Evolutionary conservation across 1,140 invertebrate species (phyloP).

Genomic region (Drosophila parabipectinata): DNA sequence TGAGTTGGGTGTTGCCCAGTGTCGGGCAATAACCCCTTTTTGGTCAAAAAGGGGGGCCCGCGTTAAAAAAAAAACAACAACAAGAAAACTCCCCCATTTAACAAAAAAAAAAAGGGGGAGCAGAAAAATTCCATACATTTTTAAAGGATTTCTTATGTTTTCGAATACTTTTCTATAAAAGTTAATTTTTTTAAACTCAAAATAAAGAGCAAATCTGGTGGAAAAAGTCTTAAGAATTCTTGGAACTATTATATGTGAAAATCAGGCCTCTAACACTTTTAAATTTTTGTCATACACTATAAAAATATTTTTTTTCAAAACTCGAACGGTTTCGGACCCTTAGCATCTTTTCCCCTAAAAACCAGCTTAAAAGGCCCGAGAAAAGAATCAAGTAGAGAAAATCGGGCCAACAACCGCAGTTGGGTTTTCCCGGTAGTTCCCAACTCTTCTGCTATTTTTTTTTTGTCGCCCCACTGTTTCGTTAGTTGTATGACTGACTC

Average conservation of each 20-base stretch:
- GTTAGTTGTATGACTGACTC: conserved; percentile 23
- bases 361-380: background rate
- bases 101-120: background rate
- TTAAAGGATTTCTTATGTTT: too few species aligned
- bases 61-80: background rate
- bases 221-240: too few species aligned
- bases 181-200: too few species aligned
- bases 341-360: background rate
- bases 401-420: conserved; percentile 51
- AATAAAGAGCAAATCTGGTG: too few species aligned
- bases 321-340: too few species aligned
- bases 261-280: too few species aligned
- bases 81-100: too few species aligned
- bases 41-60: conserved; percentile 16
- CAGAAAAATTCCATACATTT: background rate
- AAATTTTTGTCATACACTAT: too few species aligned
- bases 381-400: conserved; percentile 8
- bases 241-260: too few species aligned
- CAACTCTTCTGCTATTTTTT: conserved; percentile 8
- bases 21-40: conserved; percentile 54
- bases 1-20: conserved; percentile 33
- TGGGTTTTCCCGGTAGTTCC: conserved; percentile 13
- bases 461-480: conserved; percentile 39
- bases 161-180: too few species aligned
- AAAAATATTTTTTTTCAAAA: too few species aligned